Conservation (phyloP, 2,888 invertebrate species). For the Corbicula japonica region DNA sequence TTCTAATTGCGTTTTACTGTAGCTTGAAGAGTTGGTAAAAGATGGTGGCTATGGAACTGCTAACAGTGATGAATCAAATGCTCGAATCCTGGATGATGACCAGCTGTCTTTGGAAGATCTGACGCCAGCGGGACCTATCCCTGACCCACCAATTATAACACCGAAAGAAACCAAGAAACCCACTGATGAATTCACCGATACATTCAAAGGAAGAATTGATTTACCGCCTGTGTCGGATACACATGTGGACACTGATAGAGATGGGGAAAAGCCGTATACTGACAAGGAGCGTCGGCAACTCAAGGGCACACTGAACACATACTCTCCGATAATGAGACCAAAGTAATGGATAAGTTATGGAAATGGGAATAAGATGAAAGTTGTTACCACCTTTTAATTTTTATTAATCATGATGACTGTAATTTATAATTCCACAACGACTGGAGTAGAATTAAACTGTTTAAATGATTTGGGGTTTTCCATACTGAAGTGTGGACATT, state of each 20-base stretch:
- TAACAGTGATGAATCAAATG: conserved; percentile 42
- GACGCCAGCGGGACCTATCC: conserved; percentile 1
- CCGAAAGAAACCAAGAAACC: conserved; percentile 21
- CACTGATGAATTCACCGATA: conserved; percentile 9
- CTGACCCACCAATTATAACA: conserved; percentile 11
- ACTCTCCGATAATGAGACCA: conserved; percentile 36
- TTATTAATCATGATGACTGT: too few species aligned
- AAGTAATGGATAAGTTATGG: too few species aligned
- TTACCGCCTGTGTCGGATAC: conserved; percentile 16
- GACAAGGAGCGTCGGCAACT: conserved; percentile 31
- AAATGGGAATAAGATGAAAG: too few species aligned
- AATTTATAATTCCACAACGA: too few species aligned
- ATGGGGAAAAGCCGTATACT: conserved; percentile 9
- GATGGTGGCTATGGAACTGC: conserved; percentile 47
- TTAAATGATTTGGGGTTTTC: too few species aligned
- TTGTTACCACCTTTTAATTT: too few species aligned
- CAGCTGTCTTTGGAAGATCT: conserved; percentile 40
- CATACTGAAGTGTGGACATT: too few species aligned
- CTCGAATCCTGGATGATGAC: conserved; percentile 29
- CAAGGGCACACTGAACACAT: conserved; percentile 37
- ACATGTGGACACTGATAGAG: conserved; percentile 2
- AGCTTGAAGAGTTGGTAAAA: conserved; percentile 29
- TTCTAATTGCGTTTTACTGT: background rate
- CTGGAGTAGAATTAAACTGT: too few species aligned
- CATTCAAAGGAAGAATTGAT: conserved; percentile 30